A percentile compares a stretch with the other conserved stretches of the same genome.
phyloP scores from a whole-genome alignment of 2,113 vertebrate species.

The Ceuthmochares aereus region DNA sequence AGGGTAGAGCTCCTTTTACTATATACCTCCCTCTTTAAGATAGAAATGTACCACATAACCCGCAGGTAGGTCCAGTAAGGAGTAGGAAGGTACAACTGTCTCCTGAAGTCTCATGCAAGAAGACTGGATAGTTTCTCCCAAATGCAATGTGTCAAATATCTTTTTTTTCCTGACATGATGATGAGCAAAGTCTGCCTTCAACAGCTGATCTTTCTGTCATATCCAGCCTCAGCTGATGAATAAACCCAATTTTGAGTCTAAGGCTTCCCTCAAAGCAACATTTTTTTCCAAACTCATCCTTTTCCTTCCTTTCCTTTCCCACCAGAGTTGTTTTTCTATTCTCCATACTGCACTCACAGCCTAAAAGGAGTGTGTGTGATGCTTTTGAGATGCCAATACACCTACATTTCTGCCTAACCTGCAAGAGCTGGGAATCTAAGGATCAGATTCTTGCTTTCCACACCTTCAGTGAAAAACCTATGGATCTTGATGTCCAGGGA shows the following conservation, averaged over 20 bases:
- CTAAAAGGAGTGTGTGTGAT: fast-evolving
- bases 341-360: background rate
- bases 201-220: background rate
- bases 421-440: background rate
- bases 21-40: background rate
- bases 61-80: background rate
- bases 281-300: background rate
- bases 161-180: background rate
- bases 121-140: background rate
- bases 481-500: background rate
- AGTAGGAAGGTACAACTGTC: background rate
- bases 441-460: background rate
- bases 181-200: background rate
- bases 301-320: background rate
- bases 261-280: background rate
- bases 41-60: background rate
- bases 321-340: background rate
- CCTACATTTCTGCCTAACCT: background rate
- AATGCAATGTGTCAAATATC: background rate
- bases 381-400: background rate
- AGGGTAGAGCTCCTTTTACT: background rate
- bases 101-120: background rate
- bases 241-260: background rate
- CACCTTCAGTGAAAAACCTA: background rate
- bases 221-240: background rate